Evolutionary conservation across 2,888 invertebrate species (phyloP).

Genomic region (Schizaphis graminum): DNA sequence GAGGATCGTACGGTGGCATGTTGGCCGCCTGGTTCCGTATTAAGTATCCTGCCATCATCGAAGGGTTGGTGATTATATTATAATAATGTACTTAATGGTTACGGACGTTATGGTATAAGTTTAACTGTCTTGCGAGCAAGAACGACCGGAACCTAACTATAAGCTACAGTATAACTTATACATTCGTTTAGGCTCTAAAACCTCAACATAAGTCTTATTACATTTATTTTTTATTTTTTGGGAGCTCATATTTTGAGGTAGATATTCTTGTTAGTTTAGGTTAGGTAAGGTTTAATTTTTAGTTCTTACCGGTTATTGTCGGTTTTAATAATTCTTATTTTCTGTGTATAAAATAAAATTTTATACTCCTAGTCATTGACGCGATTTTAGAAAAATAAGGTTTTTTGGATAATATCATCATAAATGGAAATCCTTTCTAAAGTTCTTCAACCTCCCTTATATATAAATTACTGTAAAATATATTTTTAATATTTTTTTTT

Average conservation of each 20-base stretch:
- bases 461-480: neutral
- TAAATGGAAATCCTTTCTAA: neutral
- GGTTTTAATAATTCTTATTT: neutral
- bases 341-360: neutral
- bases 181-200: neutral
- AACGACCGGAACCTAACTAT: neutral
- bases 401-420: neutral
- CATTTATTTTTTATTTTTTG: neutral
- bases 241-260: neutral
- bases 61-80: constrained; percentile 75
- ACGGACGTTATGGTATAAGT: neutral
- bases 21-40: constrained; percentile 94
- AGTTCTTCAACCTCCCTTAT: neutral
- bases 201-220: neutral
- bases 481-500: neutral
- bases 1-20: constrained; percentile 98
- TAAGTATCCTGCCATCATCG: constrained; percentile 92
- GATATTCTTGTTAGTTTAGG: neutral
- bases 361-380: neutral
- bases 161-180: neutral
- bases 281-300: neutral
- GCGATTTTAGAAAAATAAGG: neutral
- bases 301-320: neutral
- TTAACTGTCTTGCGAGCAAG: neutral
- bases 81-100: neutral